These are phyloP conservation scores for Cheiracanthium punctorium DNA, from an alignment of 2,888 invertebrate genomes.

Conservation along the genomic window DNA sequence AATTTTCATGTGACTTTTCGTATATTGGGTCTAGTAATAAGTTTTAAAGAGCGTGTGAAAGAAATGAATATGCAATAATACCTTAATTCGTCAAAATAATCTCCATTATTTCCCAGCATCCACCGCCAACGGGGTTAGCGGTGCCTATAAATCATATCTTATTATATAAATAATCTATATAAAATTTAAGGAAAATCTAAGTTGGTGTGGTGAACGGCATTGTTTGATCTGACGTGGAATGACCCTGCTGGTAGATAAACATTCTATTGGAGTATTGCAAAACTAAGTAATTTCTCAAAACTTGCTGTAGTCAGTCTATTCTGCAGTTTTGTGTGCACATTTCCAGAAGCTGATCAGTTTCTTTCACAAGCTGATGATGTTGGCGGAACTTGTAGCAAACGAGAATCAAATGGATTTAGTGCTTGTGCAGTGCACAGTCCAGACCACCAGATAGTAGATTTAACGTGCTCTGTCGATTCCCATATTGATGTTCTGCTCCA, in stretches of 20 bases:
- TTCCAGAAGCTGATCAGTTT: constrained; percentile 21
- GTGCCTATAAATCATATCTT: too few species aligned
- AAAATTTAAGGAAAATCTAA: too few species aligned
- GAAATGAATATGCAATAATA: too few species aligned
- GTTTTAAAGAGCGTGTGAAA: too few species aligned
- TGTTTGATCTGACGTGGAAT: too few species aligned
- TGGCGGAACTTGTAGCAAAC: constrained; percentile 18
- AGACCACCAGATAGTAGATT: not conserved
- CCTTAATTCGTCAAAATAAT: too few species aligned
- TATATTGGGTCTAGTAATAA: too few species aligned
- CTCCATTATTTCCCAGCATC: too few species aligned
- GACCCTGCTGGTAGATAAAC: constrained; percentile 13
- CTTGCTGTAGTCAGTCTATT: constrained; percentile 10
- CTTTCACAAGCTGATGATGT: constrained; percentile 12
- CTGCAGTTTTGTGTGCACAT: not conserved
- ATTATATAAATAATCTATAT: too few species aligned
- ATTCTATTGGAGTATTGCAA: not conserved
- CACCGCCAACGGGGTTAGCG: too few species aligned
- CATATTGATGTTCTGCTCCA: not conserved
- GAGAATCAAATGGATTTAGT: not conserved
- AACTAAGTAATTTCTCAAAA: not conserved
- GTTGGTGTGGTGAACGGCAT: too few species aligned
- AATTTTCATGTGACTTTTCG: too few species aligned
- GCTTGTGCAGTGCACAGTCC: constrained; percentile 12
- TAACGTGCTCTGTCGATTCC: not conserved